Evolutionary conservation across 2,113 vertebrate genomes (phyloP).

Genomic region (Perca flavescens): DNA sequence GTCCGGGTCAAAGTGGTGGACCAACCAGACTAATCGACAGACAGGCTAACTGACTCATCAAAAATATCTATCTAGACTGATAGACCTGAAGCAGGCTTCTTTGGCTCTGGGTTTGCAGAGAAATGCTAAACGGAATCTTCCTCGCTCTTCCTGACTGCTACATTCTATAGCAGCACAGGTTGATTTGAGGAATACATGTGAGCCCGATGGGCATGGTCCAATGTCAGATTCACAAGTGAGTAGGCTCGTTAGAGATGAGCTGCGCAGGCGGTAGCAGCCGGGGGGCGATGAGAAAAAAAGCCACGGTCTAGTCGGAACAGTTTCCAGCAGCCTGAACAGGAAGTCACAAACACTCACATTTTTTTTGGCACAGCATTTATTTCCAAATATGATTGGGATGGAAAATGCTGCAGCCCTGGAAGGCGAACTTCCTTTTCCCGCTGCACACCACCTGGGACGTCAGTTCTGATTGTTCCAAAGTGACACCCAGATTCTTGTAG

Average conservation of each 20-base stretch:
- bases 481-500: constrained; percentile 85
- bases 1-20: too few relatives aligned
- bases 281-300: too few relatives aligned
- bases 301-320: too few relatives aligned
- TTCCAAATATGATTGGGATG: constrained; percentile 59
- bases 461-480: constrained; percentile 84
- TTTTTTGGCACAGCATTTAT: constrained; percentile 40
- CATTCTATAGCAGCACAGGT: constrained; percentile 59
- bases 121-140: constrained; percentile 79
- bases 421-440: constrained; percentile 56
- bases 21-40: too few relatives aligned
- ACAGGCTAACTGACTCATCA: too few relatives aligned
- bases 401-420: constrained; percentile 45
- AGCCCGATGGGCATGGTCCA: not conserved
- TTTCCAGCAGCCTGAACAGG: too few relatives aligned
- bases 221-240: too few relatives aligned
- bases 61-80: constrained; percentile 74
- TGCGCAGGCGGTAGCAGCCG: too few relatives aligned
- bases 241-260: too few relatives aligned
- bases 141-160: constrained; percentile 72
- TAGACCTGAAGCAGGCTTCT: constrained; percentile 77
- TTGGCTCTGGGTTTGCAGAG: constrained; percentile 82
- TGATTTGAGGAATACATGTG: constrained; percentile 73
- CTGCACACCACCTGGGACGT: constrained; percentile 78
- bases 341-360: too few relatives aligned